phyloP scores from a whole-genome alignment of 2,888 invertebrate species.

The Aelia acuminata region DNA sequence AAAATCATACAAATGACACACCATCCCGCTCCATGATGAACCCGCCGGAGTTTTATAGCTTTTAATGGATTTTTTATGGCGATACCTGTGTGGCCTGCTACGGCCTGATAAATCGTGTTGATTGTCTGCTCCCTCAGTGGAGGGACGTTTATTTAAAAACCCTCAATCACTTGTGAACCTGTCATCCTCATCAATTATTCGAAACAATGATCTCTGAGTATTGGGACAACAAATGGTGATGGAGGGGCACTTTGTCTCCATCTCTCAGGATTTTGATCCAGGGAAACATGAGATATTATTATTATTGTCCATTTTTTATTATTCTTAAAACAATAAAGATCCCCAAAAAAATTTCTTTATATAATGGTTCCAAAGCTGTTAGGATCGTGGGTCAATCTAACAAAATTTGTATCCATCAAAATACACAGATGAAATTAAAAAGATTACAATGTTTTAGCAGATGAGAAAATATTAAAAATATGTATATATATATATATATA shows the following conservation, averaged over 20 bases:
- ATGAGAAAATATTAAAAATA: too few species aligned
- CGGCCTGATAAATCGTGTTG: slow-evolving; percentile 54
- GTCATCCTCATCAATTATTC: slow-evolving; percentile 23
- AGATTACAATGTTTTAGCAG: too few species aligned
- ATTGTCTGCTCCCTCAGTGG: slow-evolving; percentile 43
- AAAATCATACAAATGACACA: slow-evolving; percentile 56
- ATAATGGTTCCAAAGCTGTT: too few species aligned
- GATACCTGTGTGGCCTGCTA: slow-evolving; percentile 49
- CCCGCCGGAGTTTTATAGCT: slow-evolving; percentile 50
- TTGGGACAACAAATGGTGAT: slow-evolving; percentile 16
- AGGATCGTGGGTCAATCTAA: too few species aligned
- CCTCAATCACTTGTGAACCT: slow-evolving; percentile 31
- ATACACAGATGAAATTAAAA: too few species aligned
- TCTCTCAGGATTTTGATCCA: neutral
- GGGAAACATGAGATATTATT: neutral
- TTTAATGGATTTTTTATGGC: slow-evolving; percentile 57
- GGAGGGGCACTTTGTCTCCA: neutral
- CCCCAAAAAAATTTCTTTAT: neutral
- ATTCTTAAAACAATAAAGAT: neutral
- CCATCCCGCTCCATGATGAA: slow-evolving; percentile 20
- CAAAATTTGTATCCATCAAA: too few species aligned
- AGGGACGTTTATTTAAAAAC: slow-evolving; percentile 45
- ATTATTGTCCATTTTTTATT: too few species aligned
- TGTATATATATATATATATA: too few species aligned
- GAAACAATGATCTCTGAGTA: slow-evolving; percentile 28